These are phyloP conservation scores for Polypedilum pembai DNA, from an alignment of 1,140 invertebrate genomes.

Conservation along the genomic window DNA sequence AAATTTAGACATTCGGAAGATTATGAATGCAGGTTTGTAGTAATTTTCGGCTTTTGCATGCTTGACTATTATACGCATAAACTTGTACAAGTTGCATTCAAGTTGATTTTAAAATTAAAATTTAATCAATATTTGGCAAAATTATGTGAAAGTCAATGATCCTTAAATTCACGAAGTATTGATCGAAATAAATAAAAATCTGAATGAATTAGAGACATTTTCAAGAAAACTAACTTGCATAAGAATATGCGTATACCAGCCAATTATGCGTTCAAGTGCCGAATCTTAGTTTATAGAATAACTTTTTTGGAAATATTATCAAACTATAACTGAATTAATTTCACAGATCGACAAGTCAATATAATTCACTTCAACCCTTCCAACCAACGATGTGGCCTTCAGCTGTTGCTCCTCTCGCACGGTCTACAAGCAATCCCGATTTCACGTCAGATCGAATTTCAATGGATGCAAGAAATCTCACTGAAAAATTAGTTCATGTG, in stretches of 20 bases:
- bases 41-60: too few relatives aligned
- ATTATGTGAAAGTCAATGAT: too few relatives aligned
- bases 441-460: neutral
- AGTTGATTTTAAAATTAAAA: too few relatives aligned
- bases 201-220: neutral
- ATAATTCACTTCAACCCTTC: slow-evolving; percentile 22
- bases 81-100: neutral
- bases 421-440: slow-evolving; percentile 8
- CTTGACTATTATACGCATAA: too few relatives aligned
- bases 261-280: too few relatives aligned
- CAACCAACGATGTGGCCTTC: neutral
- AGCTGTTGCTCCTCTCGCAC: neutral
- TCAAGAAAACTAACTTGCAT: neutral
- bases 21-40: neutral
- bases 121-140: too few relatives aligned
- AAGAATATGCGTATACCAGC: too few relatives aligned
- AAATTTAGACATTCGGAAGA: slow-evolving; percentile 7
- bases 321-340: too few relatives aligned
- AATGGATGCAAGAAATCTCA: slow-evolving; percentile 1
- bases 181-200: too few relatives aligned
- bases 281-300: too few relatives aligned
- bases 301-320: too few relatives aligned
- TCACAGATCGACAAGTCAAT: neutral
- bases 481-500: neutral
- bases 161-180: too few relatives aligned